Percentiles rank a stretch among this genome's conserved stretches.
phyloP scores from a whole-genome alignment of 1,140 invertebrate genomes.

The Neelides sp. region DNA sequence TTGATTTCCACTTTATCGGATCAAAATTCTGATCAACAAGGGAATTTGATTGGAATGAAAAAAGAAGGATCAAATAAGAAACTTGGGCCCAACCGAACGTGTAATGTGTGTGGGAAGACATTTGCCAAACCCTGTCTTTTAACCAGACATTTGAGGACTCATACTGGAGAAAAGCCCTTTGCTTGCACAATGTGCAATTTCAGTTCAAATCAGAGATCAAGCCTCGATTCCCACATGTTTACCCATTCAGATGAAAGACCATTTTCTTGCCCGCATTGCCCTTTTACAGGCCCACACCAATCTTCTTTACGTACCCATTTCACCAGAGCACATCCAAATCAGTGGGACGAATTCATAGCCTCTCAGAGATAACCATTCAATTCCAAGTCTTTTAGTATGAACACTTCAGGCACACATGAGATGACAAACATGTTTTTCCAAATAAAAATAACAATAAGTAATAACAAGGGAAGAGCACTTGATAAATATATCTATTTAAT shows the following conservation, averaged over 20 bases:
- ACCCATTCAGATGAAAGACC: conserved; percentile 51
- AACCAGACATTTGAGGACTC: conserved; percentile 28
- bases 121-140: conserved; percentile 31
- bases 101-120: conserved; percentile 28
- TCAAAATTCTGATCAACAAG: no score
- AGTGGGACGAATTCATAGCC: no score
- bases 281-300: conserved; percentile 22
- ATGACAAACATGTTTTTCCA: no score
- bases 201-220: conserved; percentile 39
- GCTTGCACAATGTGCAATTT: conserved; percentile 47
- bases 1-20: no score
- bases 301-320: conserved; percentile 25
- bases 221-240: conserved; percentile 46
- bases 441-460: no score
- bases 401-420: no score
- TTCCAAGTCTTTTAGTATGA: no score
- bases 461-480: no score
- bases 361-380: no score
- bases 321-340: conserved; percentile 24
- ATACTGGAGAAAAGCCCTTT: conserved; percentile 36
- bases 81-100: conserved; percentile 21
- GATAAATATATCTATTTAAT: no score
- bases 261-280: conserved; percentile 40
- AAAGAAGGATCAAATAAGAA: neutral
- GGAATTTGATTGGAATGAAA: neutral